A percentile compares a stretch with the other conserved stretches of the same genome.
Conservation (phyloP, 2,888 invertebrate species). For the Allophyes oxyacanthae region DNA sequence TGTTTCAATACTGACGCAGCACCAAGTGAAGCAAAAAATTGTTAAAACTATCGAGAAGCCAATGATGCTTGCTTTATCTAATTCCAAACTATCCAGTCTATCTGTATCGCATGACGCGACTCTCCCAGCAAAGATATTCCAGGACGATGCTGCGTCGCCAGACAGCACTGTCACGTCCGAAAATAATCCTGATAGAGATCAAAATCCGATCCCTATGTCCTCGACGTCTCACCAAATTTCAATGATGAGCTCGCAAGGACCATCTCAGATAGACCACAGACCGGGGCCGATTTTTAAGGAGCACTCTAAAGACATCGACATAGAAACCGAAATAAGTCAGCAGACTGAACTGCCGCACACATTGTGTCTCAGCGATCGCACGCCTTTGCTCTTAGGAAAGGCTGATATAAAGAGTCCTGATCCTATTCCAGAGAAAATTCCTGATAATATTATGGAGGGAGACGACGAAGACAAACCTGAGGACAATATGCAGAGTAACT, state of each 20-base stretch:
- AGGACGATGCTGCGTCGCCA: constrained; percentile 91
- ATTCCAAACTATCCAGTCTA: constrained; percentile 88
- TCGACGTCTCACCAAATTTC: constrained; percentile 65
- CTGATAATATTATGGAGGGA: constrained; percentile 85
- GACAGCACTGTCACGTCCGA: constrained; percentile 83
- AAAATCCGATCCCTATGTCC: constrained; percentile 59
- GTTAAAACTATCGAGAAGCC: constrained; percentile 87
- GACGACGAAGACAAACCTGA: constrained; percentile 86
- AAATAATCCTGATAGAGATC: constrained; percentile 65
- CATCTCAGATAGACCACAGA: constrained; percentile 67
- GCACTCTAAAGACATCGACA: constrained; percentile 80
- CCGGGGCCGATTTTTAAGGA: constrained; percentile 65
- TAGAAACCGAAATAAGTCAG: constrained; percentile 85
- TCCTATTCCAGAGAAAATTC: constrained; percentile 86
- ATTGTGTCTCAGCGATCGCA: constrained; percentile 78
- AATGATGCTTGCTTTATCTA: constrained; percentile 85
- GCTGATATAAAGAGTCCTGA: constrained; percentile 86
- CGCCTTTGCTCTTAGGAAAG: constrained; percentile 81
- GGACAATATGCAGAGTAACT: constrained; percentile 73
- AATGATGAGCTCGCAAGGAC: constrained; percentile 59
- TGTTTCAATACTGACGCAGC: constrained; percentile 82
- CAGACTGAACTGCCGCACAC: constrained; percentile 85
- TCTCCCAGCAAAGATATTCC: constrained; percentile 91
- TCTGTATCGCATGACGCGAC: constrained; percentile 89
- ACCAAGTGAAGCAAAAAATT: constrained; percentile 87